These are phyloP conservation scores for Cryptotermes secundus DNA, from an alignment of 1,140 invertebrate species.

Conservation along the genomic window DNA sequence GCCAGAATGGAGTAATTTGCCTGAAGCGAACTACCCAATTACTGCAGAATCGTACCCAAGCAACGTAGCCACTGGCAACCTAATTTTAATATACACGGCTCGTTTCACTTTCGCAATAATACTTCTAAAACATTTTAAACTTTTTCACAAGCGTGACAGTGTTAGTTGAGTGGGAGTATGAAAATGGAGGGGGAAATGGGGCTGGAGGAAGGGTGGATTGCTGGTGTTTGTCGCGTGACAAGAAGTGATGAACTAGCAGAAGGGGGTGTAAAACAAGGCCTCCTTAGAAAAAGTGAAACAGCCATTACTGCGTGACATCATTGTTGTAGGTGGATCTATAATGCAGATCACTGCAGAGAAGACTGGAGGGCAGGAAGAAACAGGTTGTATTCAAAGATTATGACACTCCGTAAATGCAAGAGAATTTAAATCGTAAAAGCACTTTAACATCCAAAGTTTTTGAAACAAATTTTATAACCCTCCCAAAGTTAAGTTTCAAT, in stretches of 20 bases:
- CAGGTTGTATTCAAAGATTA: not conserved
- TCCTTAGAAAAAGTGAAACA: not conserved
- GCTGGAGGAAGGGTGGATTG: not conserved
- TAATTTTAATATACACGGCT: not conserved
- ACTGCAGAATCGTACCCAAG: not conserved
- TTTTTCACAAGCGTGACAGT: not conserved
- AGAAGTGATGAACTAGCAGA: not conserved
- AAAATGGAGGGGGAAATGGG: not conserved
- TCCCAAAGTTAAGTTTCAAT: not conserved
- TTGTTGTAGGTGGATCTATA: not conserved
- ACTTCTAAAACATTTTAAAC: conserved; percentile 1
- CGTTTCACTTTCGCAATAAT: not conserved
- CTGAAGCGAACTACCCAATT: not conserved
- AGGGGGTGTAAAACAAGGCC: not conserved
- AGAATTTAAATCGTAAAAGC: not conserved
- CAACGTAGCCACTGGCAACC: no score
- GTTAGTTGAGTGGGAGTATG: not conserved
- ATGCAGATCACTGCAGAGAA: not conserved
- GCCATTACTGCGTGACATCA: not conserved
- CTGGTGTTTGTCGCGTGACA: not conserved
- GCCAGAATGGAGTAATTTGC: not conserved
- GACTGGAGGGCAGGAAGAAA: not conserved
- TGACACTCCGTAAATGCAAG: not conserved
- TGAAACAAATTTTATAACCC: not conserved
- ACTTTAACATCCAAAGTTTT: not conserved